These are phyloP conservation scores for Typhlichthys eigenmanni DNA, from an alignment of 2,797 vertebrate genomes.

Conservation along the genomic window DNA sequence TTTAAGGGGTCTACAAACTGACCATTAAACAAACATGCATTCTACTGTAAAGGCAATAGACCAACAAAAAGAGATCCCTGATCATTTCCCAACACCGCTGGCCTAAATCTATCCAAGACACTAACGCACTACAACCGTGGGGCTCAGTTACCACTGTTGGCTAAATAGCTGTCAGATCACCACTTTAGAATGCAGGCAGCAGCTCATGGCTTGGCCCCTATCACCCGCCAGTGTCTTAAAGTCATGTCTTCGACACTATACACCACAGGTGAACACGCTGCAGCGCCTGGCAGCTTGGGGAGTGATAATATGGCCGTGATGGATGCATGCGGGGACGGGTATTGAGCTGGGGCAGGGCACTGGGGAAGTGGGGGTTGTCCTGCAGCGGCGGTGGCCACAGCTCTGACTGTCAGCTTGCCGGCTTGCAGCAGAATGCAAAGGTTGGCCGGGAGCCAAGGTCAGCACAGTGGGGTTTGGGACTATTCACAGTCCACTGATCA, in stretches of 20 bases:
- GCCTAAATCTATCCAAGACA: constrained; percentile 66
- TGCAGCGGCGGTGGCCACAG: constrained; percentile 72
- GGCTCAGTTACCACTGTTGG: constrained; percentile 66
- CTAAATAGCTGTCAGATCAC: constrained; percentile 77
- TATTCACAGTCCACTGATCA: constrained; percentile 78
- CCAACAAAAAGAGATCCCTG: constrained; percentile 84
- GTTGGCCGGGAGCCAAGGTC: constrained; percentile 83
- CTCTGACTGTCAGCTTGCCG: constrained; percentile 44
- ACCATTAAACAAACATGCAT: constrained; percentile 1
- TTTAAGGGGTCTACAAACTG: no score
- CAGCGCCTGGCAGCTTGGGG: constrained; percentile 73
- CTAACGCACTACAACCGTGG: constrained; percentile 72
- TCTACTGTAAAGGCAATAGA: constrained; percentile 68
- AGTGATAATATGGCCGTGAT: constrained; percentile 78
- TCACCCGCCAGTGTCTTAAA: constrained; percentile 56
- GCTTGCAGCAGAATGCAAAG: constrained; percentile 60
- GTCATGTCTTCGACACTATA: constrained; percentile 54
- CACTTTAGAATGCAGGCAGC: constrained; percentile 70
- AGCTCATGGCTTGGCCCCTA: constrained; percentile 56
- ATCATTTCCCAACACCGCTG: constrained; percentile 75
- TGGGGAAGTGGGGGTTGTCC: constrained; percentile 69
- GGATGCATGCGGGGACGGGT: constrained; percentile 78
- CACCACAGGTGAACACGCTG: constrained; percentile 74
- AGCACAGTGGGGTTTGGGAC: constrained; percentile 65
- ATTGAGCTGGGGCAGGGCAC: constrained; percentile 78